A percentile compares a stretch with the other conserved stretches of the same genome.
phyloP scores from a whole-genome alignment of 30 jellyfish, hydroid and myxozoan species.

The Cassiopea xamachana region DNA sequence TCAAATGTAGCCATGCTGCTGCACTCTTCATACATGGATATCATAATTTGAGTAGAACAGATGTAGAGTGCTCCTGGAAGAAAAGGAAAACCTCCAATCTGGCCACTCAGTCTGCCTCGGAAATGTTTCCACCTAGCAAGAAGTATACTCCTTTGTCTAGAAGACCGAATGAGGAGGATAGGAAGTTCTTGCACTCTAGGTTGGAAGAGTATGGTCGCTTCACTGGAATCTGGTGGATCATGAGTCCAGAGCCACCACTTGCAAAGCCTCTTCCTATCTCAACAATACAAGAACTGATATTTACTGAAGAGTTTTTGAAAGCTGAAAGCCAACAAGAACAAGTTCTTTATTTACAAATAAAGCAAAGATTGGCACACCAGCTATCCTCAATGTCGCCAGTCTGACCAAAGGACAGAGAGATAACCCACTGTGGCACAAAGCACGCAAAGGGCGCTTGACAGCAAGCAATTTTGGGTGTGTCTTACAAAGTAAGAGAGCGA shows the following conservation, averaged over 20 bases:
- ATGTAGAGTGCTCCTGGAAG: no score
- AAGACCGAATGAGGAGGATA: slow-evolving; percentile 15
- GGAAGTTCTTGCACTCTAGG: not conserved
- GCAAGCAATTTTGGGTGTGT: not conserved
- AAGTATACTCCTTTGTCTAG: not conserved
- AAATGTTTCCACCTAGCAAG: no score
- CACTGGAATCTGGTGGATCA: slow-evolving; percentile 31
- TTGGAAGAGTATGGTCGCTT: slow-evolving; percentile 3
- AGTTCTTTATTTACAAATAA: not conserved
- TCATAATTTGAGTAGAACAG: no score
- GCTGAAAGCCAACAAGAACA: not conserved
- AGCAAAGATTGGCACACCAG: not conserved
- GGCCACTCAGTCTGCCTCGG: no score
- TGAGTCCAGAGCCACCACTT: slow-evolving; percentile 30
- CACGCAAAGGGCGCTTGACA: slow-evolving; percentile 13
- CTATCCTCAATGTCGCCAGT: not conserved
- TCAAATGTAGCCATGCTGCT: no score
- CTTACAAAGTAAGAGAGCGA: no score
- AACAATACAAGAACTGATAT: not conserved
- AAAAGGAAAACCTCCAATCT: no score
- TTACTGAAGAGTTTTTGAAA: not conserved
- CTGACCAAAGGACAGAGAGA: slow-evolving; percentile 41
- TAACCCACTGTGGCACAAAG: slow-evolving; percentile 33
- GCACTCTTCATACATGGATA: no score
- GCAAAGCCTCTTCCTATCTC: not conserved